Conservation (phyloP, 2,888 invertebrate genomes). For the Mongoloraphidia duomilia region DNA sequence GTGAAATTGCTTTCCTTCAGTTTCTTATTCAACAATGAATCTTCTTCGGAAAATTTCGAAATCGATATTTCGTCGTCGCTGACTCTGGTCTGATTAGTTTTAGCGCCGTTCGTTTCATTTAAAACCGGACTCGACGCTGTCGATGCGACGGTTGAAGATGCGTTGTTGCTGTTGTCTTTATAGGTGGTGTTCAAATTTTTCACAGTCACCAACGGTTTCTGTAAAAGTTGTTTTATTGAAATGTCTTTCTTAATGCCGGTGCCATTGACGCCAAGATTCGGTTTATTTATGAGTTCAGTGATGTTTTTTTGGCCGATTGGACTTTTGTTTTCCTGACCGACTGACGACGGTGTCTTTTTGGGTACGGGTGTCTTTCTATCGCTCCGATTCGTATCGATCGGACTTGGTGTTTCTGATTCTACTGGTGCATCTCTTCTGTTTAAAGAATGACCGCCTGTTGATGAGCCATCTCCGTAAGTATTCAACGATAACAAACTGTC, state of each 20-base stretch:
- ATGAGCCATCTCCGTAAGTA: background rate
- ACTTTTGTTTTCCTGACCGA: background rate
- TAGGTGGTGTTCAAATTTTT: background rate
- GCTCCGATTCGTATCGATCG: background rate
- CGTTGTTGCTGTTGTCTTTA: constrained; percentile 4
- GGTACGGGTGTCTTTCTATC: background rate
- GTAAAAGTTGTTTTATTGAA: constrained; percentile 17
- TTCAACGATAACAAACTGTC: background rate
- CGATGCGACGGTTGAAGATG: background rate
- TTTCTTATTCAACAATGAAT: constrained; percentile 25
- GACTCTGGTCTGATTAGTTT: constrained; percentile 7
- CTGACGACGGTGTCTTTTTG: background rate
- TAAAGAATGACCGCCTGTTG: background rate
- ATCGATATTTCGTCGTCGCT: constrained; percentile 25
- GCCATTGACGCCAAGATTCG: constrained; percentile 33
- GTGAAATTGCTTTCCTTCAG: constrained; percentile 34
- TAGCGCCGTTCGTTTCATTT: background rate
- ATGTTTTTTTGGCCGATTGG: background rate
- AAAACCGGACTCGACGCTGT: constrained; percentile 4
- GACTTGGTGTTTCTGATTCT: background rate
- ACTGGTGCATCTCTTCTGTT: background rate
- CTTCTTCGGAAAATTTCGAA: constrained; percentile 24
- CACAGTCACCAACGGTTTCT: background rate
- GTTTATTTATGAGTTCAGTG: constrained; percentile 7
- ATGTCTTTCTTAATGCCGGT: constrained; percentile 27